Percentiles rank a stretch among this genome's conserved stretches.
Conservation (phyloP, 1,140 invertebrate species). For the Drosophila repleta region DNA sequence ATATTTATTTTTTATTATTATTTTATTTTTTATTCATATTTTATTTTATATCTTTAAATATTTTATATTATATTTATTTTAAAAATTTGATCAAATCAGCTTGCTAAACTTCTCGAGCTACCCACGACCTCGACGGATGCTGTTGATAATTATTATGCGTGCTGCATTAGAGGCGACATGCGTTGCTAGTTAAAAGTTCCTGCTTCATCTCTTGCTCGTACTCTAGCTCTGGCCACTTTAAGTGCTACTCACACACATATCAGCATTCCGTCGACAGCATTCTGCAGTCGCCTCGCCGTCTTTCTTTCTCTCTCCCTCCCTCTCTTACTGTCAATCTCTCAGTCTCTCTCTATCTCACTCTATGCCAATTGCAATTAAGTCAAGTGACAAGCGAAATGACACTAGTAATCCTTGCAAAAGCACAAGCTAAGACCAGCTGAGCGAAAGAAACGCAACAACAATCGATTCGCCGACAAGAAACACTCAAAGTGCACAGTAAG, state of each 20-base stretch:
- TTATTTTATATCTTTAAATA: too few relatives aligned
- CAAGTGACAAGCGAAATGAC: slow-evolving; percentile 68
- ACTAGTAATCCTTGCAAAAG: slow-evolving; percentile 32
- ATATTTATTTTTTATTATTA: too few relatives aligned
- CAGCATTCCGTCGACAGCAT: background rate
- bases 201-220: background rate
- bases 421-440: slow-evolving; percentile 10
- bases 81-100: too few relatives aligned
- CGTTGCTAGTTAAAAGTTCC: slow-evolving; percentile 22
- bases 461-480: slow-evolving; percentile 15
- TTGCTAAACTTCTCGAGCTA: background rate
- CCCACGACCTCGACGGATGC: slow-evolving; percentile 50
- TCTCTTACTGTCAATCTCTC: background rate
- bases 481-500: background rate
- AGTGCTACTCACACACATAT: slow-evolving; percentile 7
- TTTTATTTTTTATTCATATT: too few relatives aligned
- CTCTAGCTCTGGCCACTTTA: background rate
- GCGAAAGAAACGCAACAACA: slow-evolving; percentile 5
- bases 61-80: too few relatives aligned
- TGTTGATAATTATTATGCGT: slow-evolving; percentile 73
- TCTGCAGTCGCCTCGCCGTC: background rate
- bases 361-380: slow-evolving; percentile 72
- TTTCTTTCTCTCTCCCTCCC: background rate
- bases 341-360: background rate
- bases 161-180: slow-evolving; percentile 62